Evolutionary conservation across 1,140 invertebrate genomes (phyloP).

Genomic region (Neodiprion fabricii): DNA sequence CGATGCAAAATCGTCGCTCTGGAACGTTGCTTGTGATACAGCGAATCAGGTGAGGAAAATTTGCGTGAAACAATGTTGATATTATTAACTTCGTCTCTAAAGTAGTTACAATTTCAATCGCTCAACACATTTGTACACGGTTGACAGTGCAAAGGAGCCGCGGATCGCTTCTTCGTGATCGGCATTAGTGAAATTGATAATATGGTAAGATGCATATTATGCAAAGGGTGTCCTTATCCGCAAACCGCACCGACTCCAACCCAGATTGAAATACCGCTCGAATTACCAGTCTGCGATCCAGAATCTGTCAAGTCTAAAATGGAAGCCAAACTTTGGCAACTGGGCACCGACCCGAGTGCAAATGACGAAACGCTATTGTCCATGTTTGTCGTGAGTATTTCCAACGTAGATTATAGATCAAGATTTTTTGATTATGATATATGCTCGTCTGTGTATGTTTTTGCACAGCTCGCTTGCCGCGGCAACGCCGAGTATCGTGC

Average conservation of each 20-base stretch:
- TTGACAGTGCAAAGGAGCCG: conserved; percentile 70
- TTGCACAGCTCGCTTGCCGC: conserved; percentile 77
- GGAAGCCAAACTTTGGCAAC: conserved; percentile 78
- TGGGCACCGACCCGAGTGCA: conserved; percentile 67
- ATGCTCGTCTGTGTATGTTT: conserved; percentile 23
- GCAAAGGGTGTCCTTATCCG: conserved; percentile 88
- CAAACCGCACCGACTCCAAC: conserved; percentile 84
- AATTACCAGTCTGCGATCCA: conserved; percentile 82
- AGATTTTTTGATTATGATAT: conserved; percentile 17
- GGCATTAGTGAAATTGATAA: conserved; percentile 78
- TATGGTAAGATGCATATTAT: conserved; percentile 81
- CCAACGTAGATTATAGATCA: conserved; percentile 23
- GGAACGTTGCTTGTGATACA: conserved; percentile 82
- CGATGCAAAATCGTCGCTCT: conserved; percentile 68
- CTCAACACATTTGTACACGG: conserved; percentile 22
- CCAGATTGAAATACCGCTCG: conserved; percentile 73
- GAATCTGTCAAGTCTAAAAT: conserved; percentile 81
- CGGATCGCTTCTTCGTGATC: conserved; percentile 84
- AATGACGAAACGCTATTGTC: conserved; percentile 84
- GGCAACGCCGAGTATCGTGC: conserved; percentile 86
- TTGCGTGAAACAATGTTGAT: background rate
- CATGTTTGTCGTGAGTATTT: conserved; percentile 81
- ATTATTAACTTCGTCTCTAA: background rate
- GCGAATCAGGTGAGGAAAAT: conserved; percentile 65
- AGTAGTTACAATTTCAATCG: background rate